A percentile compares a stretch with the other conserved stretches of the same genome.
These are phyloP conservation scores for Remorina albescens DNA, from an alignment of 2,797 vertebrate species.

Conservation along the genomic window DNA sequence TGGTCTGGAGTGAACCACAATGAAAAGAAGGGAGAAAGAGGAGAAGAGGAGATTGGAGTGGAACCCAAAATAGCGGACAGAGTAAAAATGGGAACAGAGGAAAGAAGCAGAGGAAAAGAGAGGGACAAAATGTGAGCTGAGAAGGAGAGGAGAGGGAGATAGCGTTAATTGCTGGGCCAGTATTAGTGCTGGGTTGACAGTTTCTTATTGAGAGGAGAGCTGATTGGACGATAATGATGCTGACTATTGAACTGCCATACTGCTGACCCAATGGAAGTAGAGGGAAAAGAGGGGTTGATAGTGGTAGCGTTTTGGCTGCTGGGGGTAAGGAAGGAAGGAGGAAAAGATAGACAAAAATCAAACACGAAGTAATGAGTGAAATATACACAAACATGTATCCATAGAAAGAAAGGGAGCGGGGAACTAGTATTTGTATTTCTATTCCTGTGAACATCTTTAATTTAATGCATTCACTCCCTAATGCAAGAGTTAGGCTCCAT, in stretches of 20 bases:
- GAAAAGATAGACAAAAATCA: conserved; percentile 43
- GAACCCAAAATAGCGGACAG: conserved; percentile 60
- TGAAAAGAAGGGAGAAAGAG: conserved; percentile 43
- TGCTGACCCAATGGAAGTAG: conserved; percentile 79
- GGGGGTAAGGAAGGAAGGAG: neutral
- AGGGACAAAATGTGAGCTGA: conserved; percentile 33
- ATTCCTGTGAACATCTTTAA: conserved; percentile 9
- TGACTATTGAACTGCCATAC: conserved; percentile 75
- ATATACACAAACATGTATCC: conserved; percentile 21
- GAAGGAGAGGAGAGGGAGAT: conserved; percentile 52
- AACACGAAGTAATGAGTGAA: conserved; percentile 33
- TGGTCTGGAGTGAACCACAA: conserved; percentile 69
- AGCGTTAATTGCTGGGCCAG: conserved; percentile 73
- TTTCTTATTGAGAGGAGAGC: conserved; percentile 73
- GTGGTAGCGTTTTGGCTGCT: conserved; percentile 16
- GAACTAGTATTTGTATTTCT: conserved; percentile 18
- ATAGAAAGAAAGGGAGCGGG: neutral
- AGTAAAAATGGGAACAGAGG: conserved; percentile 48
- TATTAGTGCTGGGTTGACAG: conserved; percentile 81
- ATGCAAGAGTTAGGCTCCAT: conserved; percentile 22
- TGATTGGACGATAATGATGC: conserved; percentile 83
- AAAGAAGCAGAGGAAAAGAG: conserved; percentile 41
- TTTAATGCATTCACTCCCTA: conserved; percentile 10
- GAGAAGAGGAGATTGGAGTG: conserved; percentile 28
- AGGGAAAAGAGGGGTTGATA: conserved; percentile 49